Evolutionary conservation across 2,113 vertebrate genomes (phyloP).

Genomic region (Tichodroma muraria): DNA sequence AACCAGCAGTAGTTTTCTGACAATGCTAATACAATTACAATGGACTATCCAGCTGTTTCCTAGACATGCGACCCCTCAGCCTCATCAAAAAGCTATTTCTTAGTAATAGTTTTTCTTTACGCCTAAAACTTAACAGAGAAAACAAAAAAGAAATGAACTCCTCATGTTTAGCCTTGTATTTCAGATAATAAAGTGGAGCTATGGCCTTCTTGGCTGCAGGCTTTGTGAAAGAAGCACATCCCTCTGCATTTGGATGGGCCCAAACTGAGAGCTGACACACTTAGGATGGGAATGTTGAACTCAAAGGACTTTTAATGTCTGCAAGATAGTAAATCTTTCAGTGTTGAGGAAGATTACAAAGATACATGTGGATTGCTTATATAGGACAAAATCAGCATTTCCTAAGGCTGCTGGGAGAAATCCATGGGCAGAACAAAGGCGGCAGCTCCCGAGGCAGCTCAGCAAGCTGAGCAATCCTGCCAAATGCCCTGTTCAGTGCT

Average conservation of each 20-base stretch:
- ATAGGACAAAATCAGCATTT: background rate
- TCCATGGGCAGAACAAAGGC: background rate
- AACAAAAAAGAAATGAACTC: background rate
- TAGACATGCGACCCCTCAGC: background rate
- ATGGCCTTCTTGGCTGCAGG: background rate
- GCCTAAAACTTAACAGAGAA: background rate
- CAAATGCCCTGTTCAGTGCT: background rate
- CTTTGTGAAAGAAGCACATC: background rate
- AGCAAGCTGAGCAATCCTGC: background rate
- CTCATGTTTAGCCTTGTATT: background rate
- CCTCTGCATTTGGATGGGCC: background rate
- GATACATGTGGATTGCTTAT: background rate
- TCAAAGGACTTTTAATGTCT: background rate
- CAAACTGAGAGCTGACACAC: background rate
- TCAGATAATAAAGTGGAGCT: background rate
- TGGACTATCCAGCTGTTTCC: background rate
- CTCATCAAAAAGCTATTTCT: background rate
- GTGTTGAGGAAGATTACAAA: background rate
- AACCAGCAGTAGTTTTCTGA: background rate
- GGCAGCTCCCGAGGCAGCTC: background rate
- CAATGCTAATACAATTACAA: background rate
- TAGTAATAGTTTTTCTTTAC: background rate
- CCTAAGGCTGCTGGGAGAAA: background rate
- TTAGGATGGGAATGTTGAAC: background rate
- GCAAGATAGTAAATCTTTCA: background rate